Base-by-base conservation (phyloP, 2,888 invertebrate genomes). In the Pterostichus madidus region DNA sequence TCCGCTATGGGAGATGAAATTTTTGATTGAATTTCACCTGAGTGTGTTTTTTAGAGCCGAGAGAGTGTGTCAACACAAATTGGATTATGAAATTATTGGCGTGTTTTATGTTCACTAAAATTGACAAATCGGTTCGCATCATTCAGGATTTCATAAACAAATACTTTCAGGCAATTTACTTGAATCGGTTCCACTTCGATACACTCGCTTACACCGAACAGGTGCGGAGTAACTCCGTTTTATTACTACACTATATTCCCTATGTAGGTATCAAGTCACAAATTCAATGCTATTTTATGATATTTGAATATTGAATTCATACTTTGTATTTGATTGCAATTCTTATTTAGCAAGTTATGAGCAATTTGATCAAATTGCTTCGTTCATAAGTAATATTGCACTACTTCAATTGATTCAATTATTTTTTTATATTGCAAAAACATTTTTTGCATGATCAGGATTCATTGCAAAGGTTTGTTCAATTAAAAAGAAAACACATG, bases 131-230 rank as follows among this genome's bases (percentile, higher is more conserved):
- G 78, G 35, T 17, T 78, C 35, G 39, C 13, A 59, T 78, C 61
- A 78, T 59, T 78, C 78, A 56, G 61, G 24, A 61, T 78, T 78
- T 78, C 59, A 78, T 78, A 78, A 78, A 78, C 78, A 78, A 78
- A 78, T 78, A 78, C 56, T 78, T 78, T 78, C 78, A 78, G 59
- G 59, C 78, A 61, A 78, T 78, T 78, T 78, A 39, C 78, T 78
- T 35, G 11, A 15, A 44, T 71, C 68, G 68, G 10, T 71, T 71
- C 68, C 68, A 44, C 17, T 17, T 71, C 46, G 17, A 0, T 71
- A 44, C 44, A 44, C 68, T 17, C 68, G 68, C 39, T 13, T 71
- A 56, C 39, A 44, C 0, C 39, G 17, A 71, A 44, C 39, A 15
- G 39, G 39, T 44, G 44, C 44, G 68, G 68, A 56, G 8, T 17